Evolutionary conservation across 2,888 invertebrate species (phyloP).

Genomic region (Scaptomyza reducta): DNA sequence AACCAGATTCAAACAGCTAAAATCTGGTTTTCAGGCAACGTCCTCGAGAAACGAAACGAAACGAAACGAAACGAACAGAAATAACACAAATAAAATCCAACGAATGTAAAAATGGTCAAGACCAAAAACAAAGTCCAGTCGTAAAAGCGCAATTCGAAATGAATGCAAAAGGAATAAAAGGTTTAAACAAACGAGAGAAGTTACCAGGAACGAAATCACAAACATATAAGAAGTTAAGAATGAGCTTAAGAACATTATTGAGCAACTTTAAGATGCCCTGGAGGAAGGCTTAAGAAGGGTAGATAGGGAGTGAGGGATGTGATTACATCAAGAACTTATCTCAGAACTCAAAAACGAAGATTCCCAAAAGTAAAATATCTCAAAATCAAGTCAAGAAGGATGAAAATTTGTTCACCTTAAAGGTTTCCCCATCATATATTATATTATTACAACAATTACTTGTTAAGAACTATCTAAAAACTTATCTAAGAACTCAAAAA

Average conservation of each 20-base stretch:
- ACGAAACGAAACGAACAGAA: slow-evolving; percentile 1
- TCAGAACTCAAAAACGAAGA: no score
- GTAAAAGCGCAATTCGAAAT: slow-evolving; percentile 44
- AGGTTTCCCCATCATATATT: no score
- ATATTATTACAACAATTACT: no score
- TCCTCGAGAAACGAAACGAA: slow-evolving; percentile 57
- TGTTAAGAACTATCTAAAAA: no score
- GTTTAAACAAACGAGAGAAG: not conserved
- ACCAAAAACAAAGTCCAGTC: slow-evolving; percentile 35
- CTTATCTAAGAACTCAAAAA: no score
- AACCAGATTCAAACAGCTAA: slow-evolving; percentile 64
- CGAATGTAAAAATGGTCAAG: slow-evolving; percentile 54
- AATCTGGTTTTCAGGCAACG: slow-evolving; percentile 74
- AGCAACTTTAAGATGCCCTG: slow-evolving; percentile 13
- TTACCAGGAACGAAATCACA: slow-evolving; percentile 17
- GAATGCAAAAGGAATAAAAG: slow-evolving; percentile 14
- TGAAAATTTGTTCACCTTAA: no score
- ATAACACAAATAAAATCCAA: slow-evolving; percentile 32
- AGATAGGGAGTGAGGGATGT: no score
- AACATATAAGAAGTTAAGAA: slow-evolving; percentile 24
- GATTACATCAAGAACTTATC: no score
- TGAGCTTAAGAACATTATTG: not conserved
- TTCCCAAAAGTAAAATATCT: no score
- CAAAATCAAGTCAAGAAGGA: no score
- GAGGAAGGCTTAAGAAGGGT: not conserved